Evolutionary conservation across 2,888 invertebrate species (phyloP), one percentile per base, ranked within the genome.

Genomic region (Neoscelio sp.): DNA sequence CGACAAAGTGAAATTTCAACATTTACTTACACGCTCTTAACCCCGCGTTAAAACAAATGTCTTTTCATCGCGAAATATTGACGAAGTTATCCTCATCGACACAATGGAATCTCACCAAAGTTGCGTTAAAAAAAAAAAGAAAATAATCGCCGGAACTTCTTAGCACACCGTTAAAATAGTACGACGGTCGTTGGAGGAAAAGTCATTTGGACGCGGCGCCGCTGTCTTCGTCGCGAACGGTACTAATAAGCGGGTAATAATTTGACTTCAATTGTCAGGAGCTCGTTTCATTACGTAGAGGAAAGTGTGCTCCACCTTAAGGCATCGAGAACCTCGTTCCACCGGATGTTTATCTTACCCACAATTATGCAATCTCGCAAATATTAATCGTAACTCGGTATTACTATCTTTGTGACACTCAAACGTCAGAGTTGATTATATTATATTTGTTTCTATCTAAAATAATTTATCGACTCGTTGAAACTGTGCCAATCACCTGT

Each of bases 321-420:
- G 70, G 28, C 40, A 70, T 40, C 20, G 50, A 48, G 13, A 58
- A 30, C 26, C 68, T 15, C 20, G 38, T 70, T 56, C 30, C 44
- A 56, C 73, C 64, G 56, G 74, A 74, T 58, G 58, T 56, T 65
- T 50, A 56, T 44, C 62, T 12, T 48, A 38, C 10, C 15, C 10
- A 18, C 30, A 42, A 71, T 60, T 71, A 71, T 33, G 64, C 38
- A 73, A 73, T 46, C 20, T 10, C 18, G 64, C 35, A 17, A 71
- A 71, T 62, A 62, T 62, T 42, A 62, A 71, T 62, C 54, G 30
- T 35, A 50, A 56, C 17, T 46, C 18, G 2, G 12, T 38, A 40
- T 64, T 50, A 64, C n/a, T n/a, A n/a, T n/a, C 40, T 26, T 23
- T 15, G 48, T 8, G 2, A 3, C 20, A 30, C 33, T 20, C 28